phyloP scores from a whole-genome alignment of 1,140 invertebrate genomes.

The Camponotus pennsylvanicus region DNA sequence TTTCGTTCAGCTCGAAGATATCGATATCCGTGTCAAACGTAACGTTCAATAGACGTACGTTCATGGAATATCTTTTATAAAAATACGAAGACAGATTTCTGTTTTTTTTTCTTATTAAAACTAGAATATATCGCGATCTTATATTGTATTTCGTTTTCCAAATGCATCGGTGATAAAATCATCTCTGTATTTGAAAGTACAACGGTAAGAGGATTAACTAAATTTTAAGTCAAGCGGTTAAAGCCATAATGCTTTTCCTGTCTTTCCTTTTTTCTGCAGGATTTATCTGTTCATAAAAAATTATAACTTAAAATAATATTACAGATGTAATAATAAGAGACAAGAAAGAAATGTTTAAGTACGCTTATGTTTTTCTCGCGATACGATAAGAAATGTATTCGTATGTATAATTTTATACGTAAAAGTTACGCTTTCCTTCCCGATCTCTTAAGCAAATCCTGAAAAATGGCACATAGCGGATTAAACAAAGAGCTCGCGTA shows the following conservation, averaged over 20 bases:
- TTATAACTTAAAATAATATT: conserved; percentile 26
- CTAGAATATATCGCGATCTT: not conserved
- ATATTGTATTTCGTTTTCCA: conserved; percentile 22
- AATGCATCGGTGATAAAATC: conserved; percentile 9
- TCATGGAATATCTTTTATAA: not conserved
- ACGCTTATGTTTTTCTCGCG: not conserved
- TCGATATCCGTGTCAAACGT: not conserved
- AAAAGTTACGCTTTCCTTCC: conserved; percentile 20
- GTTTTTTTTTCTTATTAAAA: not conserved
- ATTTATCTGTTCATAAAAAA: conserved; percentile 40
- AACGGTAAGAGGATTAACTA: conserved; percentile 28
- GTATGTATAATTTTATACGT: conserved; percentile 1
- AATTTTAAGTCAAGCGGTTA: conserved; percentile 50
- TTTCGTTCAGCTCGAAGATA: conserved; percentile 13
- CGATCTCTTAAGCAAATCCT: conserved; percentile 15
- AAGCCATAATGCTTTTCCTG: not conserved
- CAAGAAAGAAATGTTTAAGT: not conserved
- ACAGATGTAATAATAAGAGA: conserved; percentile 21
- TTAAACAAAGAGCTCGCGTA: conserved; percentile 30
- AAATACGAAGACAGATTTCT: not conserved
- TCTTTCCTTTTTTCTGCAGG: not conserved
- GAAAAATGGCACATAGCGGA: not conserved
- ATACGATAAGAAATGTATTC: not conserved
- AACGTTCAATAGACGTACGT: not conserved
- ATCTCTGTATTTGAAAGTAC: conserved; percentile 29